A percentile compares a stretch with the other conserved stretches of the same genome.
Evolutionary conservation across 2,113 vertebrate species (phyloP).

Genomic region (Trichomycterus rosablanca): DNA sequence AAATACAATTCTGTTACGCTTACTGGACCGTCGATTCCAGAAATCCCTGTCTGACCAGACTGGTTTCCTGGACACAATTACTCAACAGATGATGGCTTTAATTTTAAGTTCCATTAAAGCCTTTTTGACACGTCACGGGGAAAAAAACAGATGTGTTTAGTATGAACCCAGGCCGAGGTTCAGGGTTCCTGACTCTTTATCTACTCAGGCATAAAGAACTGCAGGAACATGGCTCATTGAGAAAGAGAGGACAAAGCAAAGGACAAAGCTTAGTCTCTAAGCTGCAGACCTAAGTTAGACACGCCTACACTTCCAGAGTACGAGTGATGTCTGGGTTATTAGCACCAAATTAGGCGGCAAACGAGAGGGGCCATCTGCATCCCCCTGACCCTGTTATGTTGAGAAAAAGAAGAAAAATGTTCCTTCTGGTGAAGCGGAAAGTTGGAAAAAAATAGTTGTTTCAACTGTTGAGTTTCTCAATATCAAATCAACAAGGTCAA

Average conservation of each 20-base stretch:
- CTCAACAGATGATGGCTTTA: not conserved
- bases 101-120: too few species aligned
- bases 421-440: slow-evolving; percentile 16
- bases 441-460: slow-evolving; percentile 4
- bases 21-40: slow-evolving; percentile 8
- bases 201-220: slow-evolving; percentile 3
- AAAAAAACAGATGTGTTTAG: not conserved
- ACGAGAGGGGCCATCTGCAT: slow-evolving; percentile 51
- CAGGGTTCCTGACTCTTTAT: not conserved
- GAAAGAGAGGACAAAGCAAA: not conserved
- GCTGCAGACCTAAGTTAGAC: slow-evolving; percentile 1
- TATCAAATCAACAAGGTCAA: not conserved
- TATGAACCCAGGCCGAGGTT: not conserved
- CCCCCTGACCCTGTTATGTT: slow-evolving; percentile 32
- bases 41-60: not conserved
- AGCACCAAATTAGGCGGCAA: slow-evolving; percentile 60
- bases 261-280: not conserved
- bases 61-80: slow-evolving; percentile 8
- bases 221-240: not conserved
- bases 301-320: slow-evolving; percentile 47
- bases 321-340: slow-evolving; percentile 54
- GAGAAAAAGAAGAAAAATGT: not conserved
- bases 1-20: slow-evolving; percentile 10
- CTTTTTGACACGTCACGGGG: not conserved
- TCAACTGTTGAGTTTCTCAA: slow-evolving; percentile 15